Conservation (phyloP, 2,888 invertebrate species). For the Phaonia tiefii region DNA sequence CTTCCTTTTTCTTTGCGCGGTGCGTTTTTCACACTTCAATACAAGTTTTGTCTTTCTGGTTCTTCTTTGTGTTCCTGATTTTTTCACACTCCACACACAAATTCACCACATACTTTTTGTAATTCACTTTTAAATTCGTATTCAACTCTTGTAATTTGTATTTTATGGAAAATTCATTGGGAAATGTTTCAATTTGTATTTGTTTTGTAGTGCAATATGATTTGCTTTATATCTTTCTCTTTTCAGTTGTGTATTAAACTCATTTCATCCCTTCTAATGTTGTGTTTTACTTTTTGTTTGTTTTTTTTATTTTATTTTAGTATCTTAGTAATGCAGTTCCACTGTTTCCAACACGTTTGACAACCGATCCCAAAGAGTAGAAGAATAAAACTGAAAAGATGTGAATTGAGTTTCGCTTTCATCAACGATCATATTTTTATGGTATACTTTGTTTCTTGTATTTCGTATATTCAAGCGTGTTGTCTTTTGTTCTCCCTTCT, state of each 20-base stretch:
- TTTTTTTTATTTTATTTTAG: constrained; percentile 32
- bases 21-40: constrained; percentile 8
- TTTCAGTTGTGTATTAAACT: constrained; percentile 27
- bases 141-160: constrained; percentile 3
- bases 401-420: constrained; percentile 62
- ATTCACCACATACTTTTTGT: background rate
- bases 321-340: background rate
- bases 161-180: constrained; percentile 15
- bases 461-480: background rate
- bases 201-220: constrained; percentile 23
- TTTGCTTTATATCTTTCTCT: constrained; percentile 16
- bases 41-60: constrained; percentile 20
- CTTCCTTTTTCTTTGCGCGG: constrained; percentile 16
- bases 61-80: constrained; percentile 6
- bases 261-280: constrained; percentile 30
- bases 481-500: constrained; percentile 40
- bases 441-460: constrained; percentile 42
- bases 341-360: constrained; percentile 45
- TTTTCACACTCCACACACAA: constrained; percentile 16
- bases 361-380: constrained; percentile 76
- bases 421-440: constrained; percentile 57
- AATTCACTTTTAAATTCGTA: constrained; percentile 32
- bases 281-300: constrained; percentile 39
- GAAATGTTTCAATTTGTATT: constrained; percentile 34
- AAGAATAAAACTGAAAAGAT: constrained; percentile 75